These are phyloP conservation scores for Ceramica pisi DNA, from an alignment of 2,888 invertebrate species.

Conservation along the genomic window DNA sequence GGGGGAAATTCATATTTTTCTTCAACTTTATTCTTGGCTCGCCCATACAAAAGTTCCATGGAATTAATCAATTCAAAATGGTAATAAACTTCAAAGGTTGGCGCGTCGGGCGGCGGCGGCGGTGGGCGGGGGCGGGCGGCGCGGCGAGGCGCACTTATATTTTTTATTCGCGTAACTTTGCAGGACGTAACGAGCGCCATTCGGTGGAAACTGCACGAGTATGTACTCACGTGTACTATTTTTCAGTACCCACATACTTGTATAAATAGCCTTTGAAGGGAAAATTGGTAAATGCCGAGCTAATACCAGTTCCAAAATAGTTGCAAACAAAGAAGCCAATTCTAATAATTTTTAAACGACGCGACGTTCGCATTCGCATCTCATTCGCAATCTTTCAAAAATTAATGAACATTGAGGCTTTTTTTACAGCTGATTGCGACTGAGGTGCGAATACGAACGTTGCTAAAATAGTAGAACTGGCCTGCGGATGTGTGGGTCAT, in stretches of 20 bases:
- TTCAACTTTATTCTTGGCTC: slow-evolving; percentile 54
- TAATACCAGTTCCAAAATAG: neutral
- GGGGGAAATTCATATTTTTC: slow-evolving; percentile 57
- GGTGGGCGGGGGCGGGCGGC: neutral
- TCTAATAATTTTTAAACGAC: no score
- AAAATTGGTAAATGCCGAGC: neutral
- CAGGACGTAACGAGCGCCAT: slow-evolving; percentile 18
- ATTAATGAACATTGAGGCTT: no score
- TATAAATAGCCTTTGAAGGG: neutral
- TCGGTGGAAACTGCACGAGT: neutral
- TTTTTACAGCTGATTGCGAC: no score
- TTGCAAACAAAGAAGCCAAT: no score
- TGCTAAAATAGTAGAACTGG: no score
- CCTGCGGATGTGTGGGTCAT: no score
- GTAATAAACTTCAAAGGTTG: slow-evolving; percentile 54
- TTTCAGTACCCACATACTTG: no score
- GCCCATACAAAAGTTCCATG: slow-evolving; percentile 45
- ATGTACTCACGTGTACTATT: no score
- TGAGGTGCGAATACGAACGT: no score
- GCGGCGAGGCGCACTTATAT: slow-evolving; percentile 22
- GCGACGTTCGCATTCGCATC: no score
- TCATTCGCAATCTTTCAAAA: no score
- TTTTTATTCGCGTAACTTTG: slow-evolving; percentile 45
- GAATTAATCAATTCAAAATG: slow-evolving; percentile 61
- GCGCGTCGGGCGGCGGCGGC: slow-evolving; percentile 11